These are phyloP conservation scores for Trichogramma dendrolimi DNA, from an alignment of 2,888 invertebrate genomes.

Conservation along the genomic window DNA sequence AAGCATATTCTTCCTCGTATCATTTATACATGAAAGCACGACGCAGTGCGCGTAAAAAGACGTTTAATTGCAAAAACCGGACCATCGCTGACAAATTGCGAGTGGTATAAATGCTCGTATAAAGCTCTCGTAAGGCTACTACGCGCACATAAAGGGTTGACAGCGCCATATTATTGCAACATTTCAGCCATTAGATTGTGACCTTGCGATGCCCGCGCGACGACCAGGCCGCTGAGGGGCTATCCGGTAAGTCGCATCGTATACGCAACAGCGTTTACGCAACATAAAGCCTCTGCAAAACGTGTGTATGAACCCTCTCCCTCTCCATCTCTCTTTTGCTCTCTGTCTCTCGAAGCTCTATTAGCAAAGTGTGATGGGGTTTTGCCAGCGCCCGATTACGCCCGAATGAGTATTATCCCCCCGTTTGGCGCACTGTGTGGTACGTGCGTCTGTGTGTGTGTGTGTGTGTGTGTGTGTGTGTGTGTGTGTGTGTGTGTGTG, in stretches of 20 bases:
- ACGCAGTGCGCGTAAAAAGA: no score
- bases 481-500: conserved; percentile 5
- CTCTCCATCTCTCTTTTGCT: conserved; percentile 15
- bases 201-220: no score
- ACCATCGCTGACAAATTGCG: conserved; percentile 12
- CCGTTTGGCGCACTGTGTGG: conserved; percentile 19
- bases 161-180: conserved; percentile 34
- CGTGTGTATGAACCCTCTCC: conserved; percentile 39
- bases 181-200: conserved; percentile 34
- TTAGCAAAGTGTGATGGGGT: conserved; percentile 54
- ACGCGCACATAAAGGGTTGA: no score
- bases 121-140: no score
- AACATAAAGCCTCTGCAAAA: conserved; percentile 37
- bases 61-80: no score
- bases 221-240: no score
- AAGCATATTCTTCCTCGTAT: no score
- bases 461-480: conserved; percentile 5
- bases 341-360: conserved; percentile 43
- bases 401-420: conserved; percentile 52
- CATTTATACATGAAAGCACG: no score
- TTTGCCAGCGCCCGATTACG: conserved; percentile 53
- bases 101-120: no score
- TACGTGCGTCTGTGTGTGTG: conserved; percentile 6
- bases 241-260: not conserved
- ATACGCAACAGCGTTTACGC: conserved; percentile 35